Percentiles rank a stretch among this genome's conserved stretches.
Evolutionary conservation across 2,888 invertebrate genomes (phyloP).

Genomic region (Bugula neritina): DNA sequence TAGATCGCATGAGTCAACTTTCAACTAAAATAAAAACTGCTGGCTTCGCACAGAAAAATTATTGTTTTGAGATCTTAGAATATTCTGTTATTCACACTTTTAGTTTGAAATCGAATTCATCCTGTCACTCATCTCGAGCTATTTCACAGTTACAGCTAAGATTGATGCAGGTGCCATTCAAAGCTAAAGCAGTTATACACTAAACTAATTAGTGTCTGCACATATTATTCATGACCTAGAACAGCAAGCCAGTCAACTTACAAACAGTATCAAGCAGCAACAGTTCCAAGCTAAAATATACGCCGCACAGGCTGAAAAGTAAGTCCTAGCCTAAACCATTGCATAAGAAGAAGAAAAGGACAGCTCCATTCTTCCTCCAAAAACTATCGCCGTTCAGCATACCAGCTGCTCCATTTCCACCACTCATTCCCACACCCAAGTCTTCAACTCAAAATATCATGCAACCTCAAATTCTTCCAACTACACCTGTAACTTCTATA

Average conservation of each 20-base stretch:
- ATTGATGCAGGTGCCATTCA: conserved; percentile 4
- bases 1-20: conserved; percentile 14
- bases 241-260: conserved; percentile 9
- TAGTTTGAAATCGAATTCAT: neutral
- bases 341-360: conserved; percentile 9
- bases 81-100: neutral
- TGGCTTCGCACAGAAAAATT: neutral
- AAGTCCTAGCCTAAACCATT: neutral
- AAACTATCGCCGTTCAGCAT: neutral
- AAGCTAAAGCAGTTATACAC: neutral
- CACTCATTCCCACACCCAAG: neutral
- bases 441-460: neutral
- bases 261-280: conserved; percentile 1
- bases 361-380: neutral
- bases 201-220: neutral
- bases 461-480: neutral
- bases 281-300: conserved; percentile 4
- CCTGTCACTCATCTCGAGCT: neutral
- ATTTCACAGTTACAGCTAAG: conserved; percentile 12
- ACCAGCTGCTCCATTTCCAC: neutral
- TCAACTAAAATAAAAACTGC: neutral
- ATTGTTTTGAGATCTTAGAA: neutral
- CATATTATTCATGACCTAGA: neutral
- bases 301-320: conserved; percentile 8
- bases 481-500: neutral